Evolutionary conservation across 1,140 invertebrate species (phyloP).

Genomic region (Halesus radiatus): DNA sequence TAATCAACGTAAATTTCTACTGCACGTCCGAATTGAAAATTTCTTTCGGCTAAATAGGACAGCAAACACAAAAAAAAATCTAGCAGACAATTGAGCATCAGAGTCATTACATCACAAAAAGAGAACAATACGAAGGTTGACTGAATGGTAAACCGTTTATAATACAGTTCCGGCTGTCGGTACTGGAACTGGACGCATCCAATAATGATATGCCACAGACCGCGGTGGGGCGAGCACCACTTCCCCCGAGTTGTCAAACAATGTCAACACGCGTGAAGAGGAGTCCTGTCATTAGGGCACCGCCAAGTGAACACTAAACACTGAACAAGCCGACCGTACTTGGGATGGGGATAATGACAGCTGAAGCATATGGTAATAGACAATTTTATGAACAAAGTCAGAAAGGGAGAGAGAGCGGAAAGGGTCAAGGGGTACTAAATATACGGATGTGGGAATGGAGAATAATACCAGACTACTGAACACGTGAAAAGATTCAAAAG

Average conservation of each 20-base stretch:
- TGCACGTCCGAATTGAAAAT: too few species aligned
- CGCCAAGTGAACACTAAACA: background rate
- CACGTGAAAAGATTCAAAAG: too few species aligned
- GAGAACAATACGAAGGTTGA: background rate
- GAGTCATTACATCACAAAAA: conserved; percentile 1
- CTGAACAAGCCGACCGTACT: conserved; percentile 6
- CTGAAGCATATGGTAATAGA: background rate
- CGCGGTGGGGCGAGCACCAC: background rate
- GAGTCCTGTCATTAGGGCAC: conserved; percentile 17
- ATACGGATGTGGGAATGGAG: too few species aligned
- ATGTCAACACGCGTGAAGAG: conserved; percentile 29
- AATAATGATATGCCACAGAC: background rate
- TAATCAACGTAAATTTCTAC: too few species aligned
- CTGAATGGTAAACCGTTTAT: background rate
- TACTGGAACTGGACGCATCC: background rate
- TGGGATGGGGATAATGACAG: conserved; percentile 4
- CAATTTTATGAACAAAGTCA: too few species aligned
- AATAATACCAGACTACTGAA: too few species aligned
- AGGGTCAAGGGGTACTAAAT: too few species aligned
- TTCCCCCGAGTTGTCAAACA: background rate
- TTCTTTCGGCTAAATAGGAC: too few species aligned
- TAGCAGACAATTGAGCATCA: too few species aligned
- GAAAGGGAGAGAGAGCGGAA: too few species aligned
- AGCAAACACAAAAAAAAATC: too few species aligned
- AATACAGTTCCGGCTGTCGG: background rate